These are phyloP conservation scores for Drosophila funebris DNA, from an alignment of 1,140 invertebrate genomes.

Conservation along the genomic window DNA sequence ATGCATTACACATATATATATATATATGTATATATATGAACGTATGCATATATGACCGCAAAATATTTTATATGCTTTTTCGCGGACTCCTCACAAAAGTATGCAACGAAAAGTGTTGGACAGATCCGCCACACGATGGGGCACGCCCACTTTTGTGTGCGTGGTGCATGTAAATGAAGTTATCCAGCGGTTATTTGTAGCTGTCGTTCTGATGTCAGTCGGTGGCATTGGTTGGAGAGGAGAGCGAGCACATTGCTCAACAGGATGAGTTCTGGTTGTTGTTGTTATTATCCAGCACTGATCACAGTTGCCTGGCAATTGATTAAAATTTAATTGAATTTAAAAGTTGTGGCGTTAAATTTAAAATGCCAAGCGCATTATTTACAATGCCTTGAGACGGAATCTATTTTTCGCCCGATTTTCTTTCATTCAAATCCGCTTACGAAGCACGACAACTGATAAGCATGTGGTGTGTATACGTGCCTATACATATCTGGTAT, in stretches of 20 bases:
- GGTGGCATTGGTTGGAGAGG: background rate
- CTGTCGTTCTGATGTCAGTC: slow-evolving; percentile 70
- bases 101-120: slow-evolving; percentile 30
- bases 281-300: slow-evolving; percentile 17
- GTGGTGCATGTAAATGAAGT: slow-evolving; percentile 74
- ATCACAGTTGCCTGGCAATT: slow-evolving; percentile 57
- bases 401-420: slow-evolving; percentile 5
- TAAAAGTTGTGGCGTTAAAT: slow-evolving; percentile 53
- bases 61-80: slow-evolving; percentile 47
- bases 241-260: slow-evolving; percentile 16
- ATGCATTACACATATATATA: slow-evolving; percentile 20
- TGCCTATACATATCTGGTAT: too few species aligned
- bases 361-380: slow-evolving; percentile 47
- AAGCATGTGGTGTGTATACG: slow-evolving; percentile 4
- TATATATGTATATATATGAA: slow-evolving; percentile 8
- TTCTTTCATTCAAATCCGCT: slow-evolving; percentile 49
- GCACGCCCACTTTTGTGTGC: slow-evolving; percentile 13
- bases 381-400: slow-evolving; percentile 34
- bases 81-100: slow-evolving; percentile 46
- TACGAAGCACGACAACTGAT: slow-evolving; percentile 62
- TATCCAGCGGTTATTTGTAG: slow-evolving; percentile 80
- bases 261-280: slow-evolving; percentile 39
- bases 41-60: slow-evolving; percentile 42
- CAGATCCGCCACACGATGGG: slow-evolving; percentile 8
- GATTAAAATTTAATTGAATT: slow-evolving; percentile 78